A percentile compares a stretch with the other conserved stretches of the same genome.
Evolutionary conservation across 53 echinoderm and acorn worm genomes (phyloP).

Genomic region (Echinarachnius parma): DNA sequence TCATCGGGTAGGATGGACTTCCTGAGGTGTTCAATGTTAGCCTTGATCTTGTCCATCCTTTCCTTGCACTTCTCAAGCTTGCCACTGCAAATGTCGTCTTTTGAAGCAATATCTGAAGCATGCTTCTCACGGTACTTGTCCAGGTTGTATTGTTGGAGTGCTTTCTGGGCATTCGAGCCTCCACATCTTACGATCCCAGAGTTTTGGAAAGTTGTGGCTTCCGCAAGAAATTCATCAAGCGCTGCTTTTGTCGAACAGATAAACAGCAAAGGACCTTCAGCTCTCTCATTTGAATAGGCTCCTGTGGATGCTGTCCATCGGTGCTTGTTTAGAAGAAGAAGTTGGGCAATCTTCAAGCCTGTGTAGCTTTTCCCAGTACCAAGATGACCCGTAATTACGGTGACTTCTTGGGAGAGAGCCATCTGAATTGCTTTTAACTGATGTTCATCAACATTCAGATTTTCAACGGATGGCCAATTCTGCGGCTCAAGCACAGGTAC

Average conservation of each 20-base stretch:
- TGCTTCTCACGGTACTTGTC: too few relatives aligned
- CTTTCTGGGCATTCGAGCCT: too few relatives aligned
- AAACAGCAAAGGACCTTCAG: slow-evolving; percentile 60
- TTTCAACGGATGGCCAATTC: slow-evolving; percentile 57
- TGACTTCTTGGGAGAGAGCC: slow-evolving; percentile 66
- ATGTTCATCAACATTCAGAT: slow-evolving; percentile 55
- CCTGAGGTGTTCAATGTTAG: too few relatives aligned
- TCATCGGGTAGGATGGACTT: too few relatives aligned
- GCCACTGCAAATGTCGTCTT: too few relatives aligned
- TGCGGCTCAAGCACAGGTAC: slow-evolving; percentile 16
- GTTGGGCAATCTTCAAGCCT: slow-evolving; percentile 70
- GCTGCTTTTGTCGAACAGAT: slow-evolving; percentile 88
- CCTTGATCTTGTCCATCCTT: too few relatives aligned
- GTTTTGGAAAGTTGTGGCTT: slow-evolving; percentile 50
- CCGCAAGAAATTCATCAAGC: slow-evolving; percentile 89
- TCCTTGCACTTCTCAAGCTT: too few relatives aligned
- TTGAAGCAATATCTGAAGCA: too few relatives aligned
- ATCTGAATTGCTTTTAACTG: slow-evolving; percentile 67
- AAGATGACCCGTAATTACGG: slow-evolving; percentile 79
- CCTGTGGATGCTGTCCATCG: too few relatives aligned
- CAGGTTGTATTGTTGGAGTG: too few relatives aligned
- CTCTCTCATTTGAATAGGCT: too few relatives aligned
- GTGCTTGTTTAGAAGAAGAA: slow-evolving; percentile 46
- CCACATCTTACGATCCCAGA: slow-evolving; percentile 59
- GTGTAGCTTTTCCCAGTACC: slow-evolving; percentile 87